Percentiles rank a stretch among this genome's conserved stretches.
Evolutionary conservation across 1,140 invertebrate genomes (phyloP).

Genomic region (Metaphire vulgaris): DNA sequence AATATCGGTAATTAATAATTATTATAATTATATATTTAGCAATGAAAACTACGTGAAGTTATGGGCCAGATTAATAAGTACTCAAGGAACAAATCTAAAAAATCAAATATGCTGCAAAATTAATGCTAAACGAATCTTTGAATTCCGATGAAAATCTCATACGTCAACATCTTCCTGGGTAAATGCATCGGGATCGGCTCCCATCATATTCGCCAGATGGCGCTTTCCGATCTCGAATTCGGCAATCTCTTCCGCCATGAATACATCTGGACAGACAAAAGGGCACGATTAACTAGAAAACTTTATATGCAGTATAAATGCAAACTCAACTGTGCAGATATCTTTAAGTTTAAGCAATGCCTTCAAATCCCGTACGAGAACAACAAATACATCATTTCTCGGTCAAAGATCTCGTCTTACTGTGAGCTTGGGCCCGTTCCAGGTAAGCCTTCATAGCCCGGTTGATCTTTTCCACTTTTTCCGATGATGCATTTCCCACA

Average conservation of each 20-base stretch:
- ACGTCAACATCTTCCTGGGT: slow-evolving; percentile 82
- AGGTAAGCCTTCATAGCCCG: slow-evolving; percentile 83
- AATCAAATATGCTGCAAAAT: too few relatives aligned
- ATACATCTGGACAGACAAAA: slow-evolving; percentile 59
- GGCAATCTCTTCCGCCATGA: slow-evolving; percentile 71
- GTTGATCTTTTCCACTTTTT: slow-evolving; percentile 55
- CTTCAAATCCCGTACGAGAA: neutral
- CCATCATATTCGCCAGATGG: slow-evolving; percentile 98
- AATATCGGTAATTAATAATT: too few relatives aligned
- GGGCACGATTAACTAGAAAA: slow-evolving; percentile 1
- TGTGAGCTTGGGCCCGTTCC: slow-evolving; percentile 69
- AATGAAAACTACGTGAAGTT: too few relatives aligned
- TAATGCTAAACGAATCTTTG: too few relatives aligned
- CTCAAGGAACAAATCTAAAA: too few relatives aligned
- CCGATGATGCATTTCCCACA: slow-evolving; percentile 6
- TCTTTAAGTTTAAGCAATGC: slow-evolving; percentile 12
- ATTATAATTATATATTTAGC: too few relatives aligned
- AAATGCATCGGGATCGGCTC: slow-evolving; percentile 76
- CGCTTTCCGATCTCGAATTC: slow-evolving; percentile 86
- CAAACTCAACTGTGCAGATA: too few relatives aligned
- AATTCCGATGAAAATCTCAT: too few relatives aligned
- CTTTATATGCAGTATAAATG: neutral
- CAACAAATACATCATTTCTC: slow-evolving; percentile 11
- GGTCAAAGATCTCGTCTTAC: slow-evolving; percentile 44
- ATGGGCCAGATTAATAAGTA: too few relatives aligned